Evolutionary conservation across 2,113 vertebrate species (phyloP).

Genomic region (Pandion haliaetus): DNA sequence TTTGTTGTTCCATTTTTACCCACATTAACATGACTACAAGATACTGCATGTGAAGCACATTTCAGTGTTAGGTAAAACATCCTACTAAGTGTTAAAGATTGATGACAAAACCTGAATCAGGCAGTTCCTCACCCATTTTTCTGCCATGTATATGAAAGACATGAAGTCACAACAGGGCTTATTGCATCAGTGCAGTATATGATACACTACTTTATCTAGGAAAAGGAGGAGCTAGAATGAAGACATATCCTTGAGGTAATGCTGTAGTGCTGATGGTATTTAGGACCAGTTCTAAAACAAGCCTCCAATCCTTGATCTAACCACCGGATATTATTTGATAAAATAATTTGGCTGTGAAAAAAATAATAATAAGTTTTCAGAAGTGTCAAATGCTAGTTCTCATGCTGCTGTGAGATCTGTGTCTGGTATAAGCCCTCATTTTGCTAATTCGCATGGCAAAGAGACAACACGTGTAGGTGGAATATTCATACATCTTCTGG

Average conservation of each 20-base stretch:
- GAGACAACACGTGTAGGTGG: background rate
- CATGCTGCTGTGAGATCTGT: background rate
- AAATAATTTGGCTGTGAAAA: background rate
- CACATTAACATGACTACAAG: background rate
- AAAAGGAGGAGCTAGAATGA: background rate
- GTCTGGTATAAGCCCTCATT: background rate
- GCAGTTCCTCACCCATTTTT: background rate
- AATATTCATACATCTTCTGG: background rate
- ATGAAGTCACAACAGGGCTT: background rate
- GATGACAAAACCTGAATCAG: background rate
- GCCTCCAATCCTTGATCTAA: background rate
- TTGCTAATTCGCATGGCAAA: background rate
- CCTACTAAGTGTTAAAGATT: background rate
- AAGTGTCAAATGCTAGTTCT: background rate
- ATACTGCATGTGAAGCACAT: background rate
- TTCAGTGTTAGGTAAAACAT: background rate
- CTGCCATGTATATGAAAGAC: rapidly evolving
- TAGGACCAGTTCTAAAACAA: background rate
- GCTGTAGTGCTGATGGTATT: background rate
- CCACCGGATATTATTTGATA: background rate
- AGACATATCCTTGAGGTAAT: background rate
- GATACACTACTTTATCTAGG: background rate
- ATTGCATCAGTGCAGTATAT: background rate
- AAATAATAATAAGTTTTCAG: background rate
- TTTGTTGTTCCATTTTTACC: background rate